Evolutionary conservation across 1,140 invertebrate species (phyloP).

Genomic region (Heliconius hermathena): DNA sequence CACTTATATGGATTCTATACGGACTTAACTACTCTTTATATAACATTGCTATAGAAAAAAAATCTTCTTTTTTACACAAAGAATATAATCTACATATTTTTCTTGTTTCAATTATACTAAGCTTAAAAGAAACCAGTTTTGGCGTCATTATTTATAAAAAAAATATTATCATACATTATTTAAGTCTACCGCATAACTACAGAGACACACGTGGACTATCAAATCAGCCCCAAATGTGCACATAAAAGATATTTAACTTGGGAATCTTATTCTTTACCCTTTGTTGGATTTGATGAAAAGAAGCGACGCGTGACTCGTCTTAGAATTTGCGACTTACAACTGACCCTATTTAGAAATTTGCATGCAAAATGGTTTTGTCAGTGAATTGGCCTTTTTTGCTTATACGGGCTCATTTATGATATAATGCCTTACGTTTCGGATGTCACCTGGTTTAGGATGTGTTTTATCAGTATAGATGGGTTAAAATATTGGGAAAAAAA

Average conservation of each 20-base stretch:
- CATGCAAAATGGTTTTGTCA: slow-evolving; percentile 39
- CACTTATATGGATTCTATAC: no score
- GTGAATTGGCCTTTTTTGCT: slow-evolving; percentile 30
- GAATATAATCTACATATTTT: not conserved
- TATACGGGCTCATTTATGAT: slow-evolving; percentile 24
- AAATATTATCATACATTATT: not conserved
- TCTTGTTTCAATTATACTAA: not conserved
- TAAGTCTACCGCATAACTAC: not conserved
- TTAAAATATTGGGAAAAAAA: no score
- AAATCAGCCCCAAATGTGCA: slow-evolving; percentile 22
- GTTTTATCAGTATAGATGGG: not conserved
- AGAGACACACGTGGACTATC: slow-evolving; percentile 22
- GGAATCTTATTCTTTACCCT: slow-evolving; percentile 14
- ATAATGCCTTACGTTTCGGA: slow-evolving; percentile 9
- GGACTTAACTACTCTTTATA: no score
- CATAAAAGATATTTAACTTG: slow-evolving; percentile 21
- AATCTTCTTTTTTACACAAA: not conserved
- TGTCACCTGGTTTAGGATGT: slow-evolving; percentile 12
- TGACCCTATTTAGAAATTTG: slow-evolving; percentile 42
- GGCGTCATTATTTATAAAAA: not conserved
- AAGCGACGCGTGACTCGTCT: slow-evolving; percentile 38
- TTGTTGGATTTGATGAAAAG: slow-evolving; percentile 22
- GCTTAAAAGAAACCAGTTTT: not conserved
- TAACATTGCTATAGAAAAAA: no score
- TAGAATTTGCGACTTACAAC: slow-evolving; percentile 28